Evolutionary conservation across 2,113 vertebrate genomes (phyloP), one percentile per base, ranked within the genome.

Genomic region (Callopanchax toddi): DNA sequence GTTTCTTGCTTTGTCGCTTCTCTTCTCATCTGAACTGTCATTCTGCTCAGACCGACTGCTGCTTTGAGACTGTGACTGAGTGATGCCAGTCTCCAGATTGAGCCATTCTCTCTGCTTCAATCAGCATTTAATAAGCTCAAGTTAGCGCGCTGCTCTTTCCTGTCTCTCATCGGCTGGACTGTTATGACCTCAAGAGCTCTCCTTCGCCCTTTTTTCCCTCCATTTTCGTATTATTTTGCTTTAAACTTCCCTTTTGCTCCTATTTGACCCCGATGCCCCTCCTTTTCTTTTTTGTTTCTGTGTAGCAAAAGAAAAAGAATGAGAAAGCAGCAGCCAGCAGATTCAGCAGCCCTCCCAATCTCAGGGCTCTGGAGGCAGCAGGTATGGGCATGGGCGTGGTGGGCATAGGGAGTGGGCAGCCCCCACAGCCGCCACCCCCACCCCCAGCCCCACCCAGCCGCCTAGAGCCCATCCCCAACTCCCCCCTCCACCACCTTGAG

Each of bases 281-380:
- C 74, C 80, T 79, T 51, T 48, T 60, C 53, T 17, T 55, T 71
- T 42, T 29, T 64, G 46, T 64, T 69, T 82, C 88, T 94, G 94
- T 95, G 92, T 97, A 99, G 97, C 97, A 97, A 97, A 99, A 98
- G 95, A 95, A 96, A 97, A 98, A 98, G 95, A 97, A 94, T 51
- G 96, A 99, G 94, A 98, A 98, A 89, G 92, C 95, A 71, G 88
- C 95, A 92, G 93, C 76, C 74, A 81, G 94, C 95, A 94, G 97
- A 92, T 96, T 99, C 95, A 95, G 96, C 95, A 97, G 95, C 94
- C 94, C 94, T 85, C 90, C 96, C 91, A 98, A 95, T 94, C 92
- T 98, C 90, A 96, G 94, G 95, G 95, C 94, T 90, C 90, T 95
- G 94, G 96, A 97, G 90, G 94, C 94, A 87, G 90, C 94, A 83